Evolutionary conservation across 2,888 invertebrate species (phyloP), one percentile per base, ranked within the genome.

Genomic region (Zeuzera pyrina): DNA sequence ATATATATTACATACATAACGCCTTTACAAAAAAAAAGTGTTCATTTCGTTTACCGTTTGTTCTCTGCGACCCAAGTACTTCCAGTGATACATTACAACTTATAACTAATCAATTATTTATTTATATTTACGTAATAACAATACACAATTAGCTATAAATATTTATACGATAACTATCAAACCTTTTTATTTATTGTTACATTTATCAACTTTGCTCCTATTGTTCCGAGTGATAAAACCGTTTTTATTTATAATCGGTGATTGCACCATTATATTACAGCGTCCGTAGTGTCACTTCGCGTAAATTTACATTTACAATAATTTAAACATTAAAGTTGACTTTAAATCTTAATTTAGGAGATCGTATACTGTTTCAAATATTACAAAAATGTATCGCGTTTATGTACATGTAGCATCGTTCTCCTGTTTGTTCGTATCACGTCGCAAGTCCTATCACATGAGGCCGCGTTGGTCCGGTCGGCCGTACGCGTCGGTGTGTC

Each of bases 141-240:
- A 81, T 83, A 83, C 81, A 83, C 83, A 81, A 78, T 83, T 83
- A 81, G 81, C 83, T 83, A 83, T 83, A 83, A 83, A 83, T 83
- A 83, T 81, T 76, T 81, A 81, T 83, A 83, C 61, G 79, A 74
- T 78, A 77, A 78, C 79, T 79, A 79, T 81, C 68, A 78, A 83
- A 79, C 77, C 68, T 38, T 60, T 49, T 77, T 31, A 7, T 34
- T 35, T 74, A 73, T 78, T 74, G 76, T 77, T 76, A 72, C 68
- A 68, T 62, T 67, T 63, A 60, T 70, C 69, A 52, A 59, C 57
- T 63, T 62, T 65, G 58, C 68, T 68, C 66, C 65, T 67, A 67
- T 64, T 63, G 63, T 66, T 66, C 60, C 62, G 64, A 58, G 56
- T 68, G 68, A 66, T 72, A 60, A 64, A 59, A 66, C 66, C 56